These are phyloP conservation scores for Vesta saturnalis DNA, from an alignment of 2,888 invertebrate species.

Conservation along the genomic window DNA sequence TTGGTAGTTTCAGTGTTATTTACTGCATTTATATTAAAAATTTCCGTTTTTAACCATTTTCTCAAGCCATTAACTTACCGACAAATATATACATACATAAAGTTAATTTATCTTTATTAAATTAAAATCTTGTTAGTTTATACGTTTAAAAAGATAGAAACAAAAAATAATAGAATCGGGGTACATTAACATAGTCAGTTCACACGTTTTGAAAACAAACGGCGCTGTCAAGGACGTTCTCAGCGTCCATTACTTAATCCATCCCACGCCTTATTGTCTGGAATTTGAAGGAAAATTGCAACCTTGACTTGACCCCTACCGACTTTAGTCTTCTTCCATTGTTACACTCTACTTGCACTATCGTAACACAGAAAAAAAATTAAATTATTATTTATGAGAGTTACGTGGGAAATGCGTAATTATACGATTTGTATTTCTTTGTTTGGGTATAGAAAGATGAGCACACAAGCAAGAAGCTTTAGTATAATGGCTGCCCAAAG, in stretches of 20 bases:
- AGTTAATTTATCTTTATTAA: too few relatives aligned
- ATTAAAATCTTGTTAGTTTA: neutral
- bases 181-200: conserved; percentile 48
- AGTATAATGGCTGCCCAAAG: conserved; percentile 16
- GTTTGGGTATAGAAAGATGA: conserved; percentile 18
- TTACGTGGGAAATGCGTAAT: conserved; percentile 19
- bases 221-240: conserved; percentile 55
- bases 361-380: conserved; percentile 38
- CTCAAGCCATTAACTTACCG: conserved; percentile 1
- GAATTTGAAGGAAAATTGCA: conserved; percentile 46
- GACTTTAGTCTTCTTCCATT: conserved; percentile 35
- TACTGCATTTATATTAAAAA: too few relatives aligned
- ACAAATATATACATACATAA: conserved; percentile 4
- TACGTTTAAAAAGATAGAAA: neutral
- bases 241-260: conserved; percentile 51
- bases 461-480: neutral
- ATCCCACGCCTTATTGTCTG: conserved; percentile 50
- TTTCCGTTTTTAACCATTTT: neutral
- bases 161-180: conserved; percentile 35
- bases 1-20: too few relatives aligned
- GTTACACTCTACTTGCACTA: conserved; percentile 43
- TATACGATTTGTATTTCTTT: neutral
- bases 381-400: conserved; percentile 27
- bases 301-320: conserved; percentile 50
- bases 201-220: conserved; percentile 50